phyloP scores from a whole-genome alignment of 2,113 vertebrate genomes.

The Pycnonotus jocosus region DNA sequence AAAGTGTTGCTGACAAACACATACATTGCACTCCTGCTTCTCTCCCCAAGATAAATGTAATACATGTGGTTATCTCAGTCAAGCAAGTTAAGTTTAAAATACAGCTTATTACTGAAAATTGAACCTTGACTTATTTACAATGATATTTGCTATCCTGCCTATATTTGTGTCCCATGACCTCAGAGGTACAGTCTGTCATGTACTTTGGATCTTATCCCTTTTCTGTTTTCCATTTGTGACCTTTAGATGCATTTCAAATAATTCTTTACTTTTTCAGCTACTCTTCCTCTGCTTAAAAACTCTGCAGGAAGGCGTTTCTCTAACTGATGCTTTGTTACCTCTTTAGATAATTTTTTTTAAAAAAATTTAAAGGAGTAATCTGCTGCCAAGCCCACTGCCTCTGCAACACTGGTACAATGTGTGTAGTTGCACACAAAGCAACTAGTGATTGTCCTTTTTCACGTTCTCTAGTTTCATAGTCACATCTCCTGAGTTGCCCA shows the following conservation, averaged over 20 bases:
- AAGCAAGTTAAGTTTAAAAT: not conserved
- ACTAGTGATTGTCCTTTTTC: not conserved
- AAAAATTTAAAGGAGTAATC: not conserved
- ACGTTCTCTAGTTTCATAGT: not conserved
- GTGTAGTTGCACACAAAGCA: too few species aligned
- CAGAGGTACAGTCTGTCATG: not conserved
- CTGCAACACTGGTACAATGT: not conserved
- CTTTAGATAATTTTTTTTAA: not conserved
- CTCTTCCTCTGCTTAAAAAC: not conserved
- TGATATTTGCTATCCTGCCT: not conserved
- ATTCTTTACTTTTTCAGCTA: not conserved
- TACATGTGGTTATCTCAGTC: not conserved
- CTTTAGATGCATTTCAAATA: not conserved
- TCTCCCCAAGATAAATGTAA: not conserved
- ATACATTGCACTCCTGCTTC: not conserved
- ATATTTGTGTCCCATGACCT: not conserved
- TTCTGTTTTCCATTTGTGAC: not conserved
- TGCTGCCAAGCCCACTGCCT: not conserved
- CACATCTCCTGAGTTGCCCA: not conserved
- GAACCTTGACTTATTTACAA: not conserved
- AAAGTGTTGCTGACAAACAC: not conserved
- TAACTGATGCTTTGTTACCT: not conserved
- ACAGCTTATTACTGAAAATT: not conserved
- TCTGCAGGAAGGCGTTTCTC: not conserved
- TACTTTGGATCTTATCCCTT: not conserved